These are phyloP conservation scores for Eulimnadia texana DNA, from an alignment of 1,140 invertebrate genomes.

Conservation along the genomic window DNA sequence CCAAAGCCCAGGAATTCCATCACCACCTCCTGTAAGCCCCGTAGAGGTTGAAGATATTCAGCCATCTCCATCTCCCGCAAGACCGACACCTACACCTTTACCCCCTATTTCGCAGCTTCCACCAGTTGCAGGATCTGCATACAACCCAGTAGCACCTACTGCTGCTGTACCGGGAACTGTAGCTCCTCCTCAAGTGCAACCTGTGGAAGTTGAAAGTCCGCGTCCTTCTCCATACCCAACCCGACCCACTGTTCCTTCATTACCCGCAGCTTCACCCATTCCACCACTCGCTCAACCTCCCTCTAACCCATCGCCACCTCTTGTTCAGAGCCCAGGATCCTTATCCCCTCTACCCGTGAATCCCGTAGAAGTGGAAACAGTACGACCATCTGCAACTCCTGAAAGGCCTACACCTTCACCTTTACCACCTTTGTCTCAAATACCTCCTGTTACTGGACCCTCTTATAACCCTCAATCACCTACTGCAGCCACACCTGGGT, in stretches of 20 bases:
- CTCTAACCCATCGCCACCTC: not conserved
- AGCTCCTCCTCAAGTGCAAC: too few relatives aligned
- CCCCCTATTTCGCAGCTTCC: too few relatives aligned
- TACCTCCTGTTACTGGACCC: not conserved
- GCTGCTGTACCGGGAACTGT: too few relatives aligned
- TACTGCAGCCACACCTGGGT: not conserved
- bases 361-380: not conserved
- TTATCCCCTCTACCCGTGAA: not conserved
- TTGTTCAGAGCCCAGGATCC: not conserved
- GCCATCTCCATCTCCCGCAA: too few relatives aligned
- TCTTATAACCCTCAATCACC: slow-evolving; percentile 1
- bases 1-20: too few relatives aligned
- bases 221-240: too few relatives aligned
- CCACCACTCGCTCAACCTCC: not conserved
- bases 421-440: not conserved
- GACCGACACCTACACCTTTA: not conserved
- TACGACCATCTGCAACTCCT: not conserved
- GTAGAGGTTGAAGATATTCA: too few relatives aligned
- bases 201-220: too few relatives aligned
- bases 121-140: too few relatives aligned
- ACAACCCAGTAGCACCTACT: too few relatives aligned
- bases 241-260: too few relatives aligned
- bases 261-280: too few relatives aligned
- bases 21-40: not conserved
- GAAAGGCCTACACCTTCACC: not conserved